Conservation (phyloP, 2,797 vertebrate species). For the Aulostomus chinensis region DNA sequence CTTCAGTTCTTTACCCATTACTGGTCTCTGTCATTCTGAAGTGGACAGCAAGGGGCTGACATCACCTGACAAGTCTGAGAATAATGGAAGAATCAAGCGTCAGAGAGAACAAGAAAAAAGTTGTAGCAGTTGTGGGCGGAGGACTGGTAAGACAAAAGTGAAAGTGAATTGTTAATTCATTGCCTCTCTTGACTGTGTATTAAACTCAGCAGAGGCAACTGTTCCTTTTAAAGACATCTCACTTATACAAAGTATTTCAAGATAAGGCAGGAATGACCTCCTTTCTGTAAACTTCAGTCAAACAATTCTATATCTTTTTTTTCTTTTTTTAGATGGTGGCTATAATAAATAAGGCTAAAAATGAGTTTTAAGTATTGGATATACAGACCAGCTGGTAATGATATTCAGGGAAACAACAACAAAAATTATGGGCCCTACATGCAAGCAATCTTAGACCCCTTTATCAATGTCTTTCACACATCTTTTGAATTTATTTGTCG, state of each 20-base stretch:
- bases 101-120: slow-evolving; percentile 50
- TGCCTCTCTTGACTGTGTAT: neutral
- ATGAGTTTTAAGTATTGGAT: neutral
- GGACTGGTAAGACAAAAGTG: slow-evolving; percentile 78
- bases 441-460: too few species aligned
- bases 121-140: slow-evolving; percentile 79
- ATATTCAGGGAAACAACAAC: too few species aligned
- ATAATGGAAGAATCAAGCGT: slow-evolving; percentile 47
- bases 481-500: too few species aligned
- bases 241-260: too few species aligned
- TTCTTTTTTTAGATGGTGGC: too few species aligned
- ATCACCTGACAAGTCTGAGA: neutral
- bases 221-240: too few species aligned
- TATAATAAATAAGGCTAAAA: too few species aligned
- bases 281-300: neutral
- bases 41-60: neutral
- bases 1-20: slow-evolving; percentile 7
- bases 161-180: slow-evolving; percentile 26
- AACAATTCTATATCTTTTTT: too few species aligned
- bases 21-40: neutral
- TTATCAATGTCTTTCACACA: too few species aligned
- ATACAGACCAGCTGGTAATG: too few species aligned
- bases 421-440: too few species aligned
- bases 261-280: neutral
- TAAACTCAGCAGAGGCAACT: too few species aligned